Evolutionary conservation across 2,888 invertebrate species (phyloP).

Genomic region (Barypeithes pellucidus): DNA sequence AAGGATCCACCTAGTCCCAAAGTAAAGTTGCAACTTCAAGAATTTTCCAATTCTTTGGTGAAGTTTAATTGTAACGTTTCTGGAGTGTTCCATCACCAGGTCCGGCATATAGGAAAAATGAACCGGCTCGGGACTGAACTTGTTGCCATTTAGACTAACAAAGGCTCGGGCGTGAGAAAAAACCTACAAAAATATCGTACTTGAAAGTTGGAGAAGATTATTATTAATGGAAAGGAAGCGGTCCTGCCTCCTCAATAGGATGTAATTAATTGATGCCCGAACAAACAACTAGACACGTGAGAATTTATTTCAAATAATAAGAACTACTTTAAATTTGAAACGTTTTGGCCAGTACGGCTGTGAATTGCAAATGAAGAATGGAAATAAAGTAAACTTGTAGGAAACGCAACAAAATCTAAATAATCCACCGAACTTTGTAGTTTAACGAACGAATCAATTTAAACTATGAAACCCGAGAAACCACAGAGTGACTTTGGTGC

Average conservation of each 20-base stretch:
- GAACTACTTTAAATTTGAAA: too few species aligned
- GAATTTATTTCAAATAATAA: too few species aligned
- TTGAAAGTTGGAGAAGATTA: too few species aligned
- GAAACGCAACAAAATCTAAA: not conserved
- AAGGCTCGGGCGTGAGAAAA: slow-evolving; percentile 85
- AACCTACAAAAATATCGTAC: slow-evolving; percentile 73
- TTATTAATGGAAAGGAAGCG: too few species aligned
- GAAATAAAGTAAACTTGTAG: not conserved
- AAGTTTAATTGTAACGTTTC: slow-evolving; percentile 87
- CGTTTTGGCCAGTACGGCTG: too few species aligned
- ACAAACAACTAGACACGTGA: too few species aligned
- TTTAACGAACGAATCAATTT: slow-evolving; percentile 25
- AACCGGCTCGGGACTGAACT: slow-evolving; percentile 82
- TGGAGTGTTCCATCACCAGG: slow-evolving; percentile 82
- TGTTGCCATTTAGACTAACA: slow-evolving; percentile 82
- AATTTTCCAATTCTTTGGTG: slow-evolving; percentile 84
- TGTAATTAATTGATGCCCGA: too few species aligned
- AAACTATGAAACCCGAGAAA: slow-evolving; percentile 28
- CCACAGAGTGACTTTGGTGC: slow-evolving; percentile 39
- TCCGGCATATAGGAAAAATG: slow-evolving; percentile 86
- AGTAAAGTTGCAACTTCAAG: slow-evolving; percentile 84
- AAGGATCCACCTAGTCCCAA: slow-evolving; percentile 88
- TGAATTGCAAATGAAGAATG: too few species aligned
- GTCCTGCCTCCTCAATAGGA: too few species aligned
- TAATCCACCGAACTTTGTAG: slow-evolving; percentile 9